Evolutionary conservation across 1,140 invertebrate genomes (phyloP).

Genomic region (Apis cerana): DNA sequence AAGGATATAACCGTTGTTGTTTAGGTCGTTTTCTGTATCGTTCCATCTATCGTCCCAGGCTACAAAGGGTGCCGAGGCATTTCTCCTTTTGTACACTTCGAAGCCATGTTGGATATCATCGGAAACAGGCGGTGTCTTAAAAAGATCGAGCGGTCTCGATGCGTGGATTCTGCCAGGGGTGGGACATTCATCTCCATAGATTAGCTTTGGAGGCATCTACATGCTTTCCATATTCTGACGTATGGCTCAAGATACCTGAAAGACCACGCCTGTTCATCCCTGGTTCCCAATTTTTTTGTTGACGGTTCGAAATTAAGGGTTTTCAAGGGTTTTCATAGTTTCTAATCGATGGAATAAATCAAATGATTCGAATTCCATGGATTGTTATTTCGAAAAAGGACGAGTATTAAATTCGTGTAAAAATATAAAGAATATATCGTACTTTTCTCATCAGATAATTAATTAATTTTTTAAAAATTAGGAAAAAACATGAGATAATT

Average conservation of each 20-base stretch:
- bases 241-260: constrained; percentile 50
- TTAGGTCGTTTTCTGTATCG: constrained; percentile 39
- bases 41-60: constrained; percentile 28
- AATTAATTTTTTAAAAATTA: too few species aligned
- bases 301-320: neutral
- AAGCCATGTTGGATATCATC: constrained; percentile 46
- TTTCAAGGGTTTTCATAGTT: neutral
- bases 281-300: neutral
- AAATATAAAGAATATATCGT: too few species aligned
- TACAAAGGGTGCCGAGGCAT: constrained; percentile 44
- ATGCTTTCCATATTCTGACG: constrained; percentile 24
- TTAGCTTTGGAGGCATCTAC: constrained; percentile 34
- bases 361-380: neutral
- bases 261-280: constrained; percentile 54
- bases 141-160: constrained; percentile 37
- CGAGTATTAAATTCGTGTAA: too few species aligned
- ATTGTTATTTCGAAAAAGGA: neutral
- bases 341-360: constrained; percentile 10
- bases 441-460: too few species aligned
- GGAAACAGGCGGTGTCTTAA: constrained; percentile 41
- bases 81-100: constrained; percentile 48
- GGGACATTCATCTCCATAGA: constrained; percentile 66
- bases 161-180: constrained; percentile 39
- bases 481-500: too few species aligned
- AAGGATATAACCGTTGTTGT: constrained; percentile 36